These are phyloP conservation scores for Eurois occulta DNA, from an alignment of 2,888 invertebrate genomes.

Conservation along the genomic window DNA sequence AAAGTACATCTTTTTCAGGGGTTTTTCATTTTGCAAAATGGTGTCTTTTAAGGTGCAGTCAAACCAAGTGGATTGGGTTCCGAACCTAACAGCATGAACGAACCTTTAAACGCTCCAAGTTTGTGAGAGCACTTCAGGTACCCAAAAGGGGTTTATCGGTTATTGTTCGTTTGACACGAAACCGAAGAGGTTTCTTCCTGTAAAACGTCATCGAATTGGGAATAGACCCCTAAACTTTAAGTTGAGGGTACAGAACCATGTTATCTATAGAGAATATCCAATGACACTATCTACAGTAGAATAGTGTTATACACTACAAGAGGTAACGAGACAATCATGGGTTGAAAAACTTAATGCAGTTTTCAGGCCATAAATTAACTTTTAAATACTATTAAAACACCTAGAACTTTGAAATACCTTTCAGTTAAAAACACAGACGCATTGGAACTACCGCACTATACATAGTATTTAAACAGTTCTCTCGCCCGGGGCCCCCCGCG, in stretches of 20 bases:
- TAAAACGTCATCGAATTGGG: background rate
- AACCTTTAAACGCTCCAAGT: background rate
- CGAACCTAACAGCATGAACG: background rate
- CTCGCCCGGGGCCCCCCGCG: too few relatives aligned
- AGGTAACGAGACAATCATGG: too few relatives aligned
- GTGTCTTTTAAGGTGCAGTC: background rate
- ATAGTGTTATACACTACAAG: background rate
- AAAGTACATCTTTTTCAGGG: background rate
- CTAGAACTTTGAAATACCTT: conserved; percentile 5
- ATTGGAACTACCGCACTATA: background rate
- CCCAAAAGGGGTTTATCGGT: background rate
- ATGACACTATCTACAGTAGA: background rate
- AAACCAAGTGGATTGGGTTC: background rate
- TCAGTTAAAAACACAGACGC: conserved; percentile 1
- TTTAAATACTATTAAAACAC: background rate
- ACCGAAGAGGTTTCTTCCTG: background rate
- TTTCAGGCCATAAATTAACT: background rate
- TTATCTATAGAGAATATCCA: background rate
- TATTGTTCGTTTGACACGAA: background rate
- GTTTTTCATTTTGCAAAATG: background rate
- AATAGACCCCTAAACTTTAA: conserved; percentile 3
- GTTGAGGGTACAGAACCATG: too few relatives aligned
- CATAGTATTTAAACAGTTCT: background rate
- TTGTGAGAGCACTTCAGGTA: background rate
- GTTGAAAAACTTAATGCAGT: background rate